Conservation (phyloP, 2,113 vertebrate genomes). For the Cebidichthys violaceus region DNA sequence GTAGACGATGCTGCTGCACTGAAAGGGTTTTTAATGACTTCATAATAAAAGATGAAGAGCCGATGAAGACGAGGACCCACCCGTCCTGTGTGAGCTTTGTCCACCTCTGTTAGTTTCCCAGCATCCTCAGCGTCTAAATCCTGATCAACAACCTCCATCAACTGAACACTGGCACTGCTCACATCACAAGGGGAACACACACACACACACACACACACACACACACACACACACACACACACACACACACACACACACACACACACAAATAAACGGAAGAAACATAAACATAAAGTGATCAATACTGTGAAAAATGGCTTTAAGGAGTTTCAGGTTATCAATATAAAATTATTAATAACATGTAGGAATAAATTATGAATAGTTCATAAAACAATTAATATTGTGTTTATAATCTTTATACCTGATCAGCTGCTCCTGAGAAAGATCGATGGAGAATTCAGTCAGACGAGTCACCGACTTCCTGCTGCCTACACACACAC, state of each 20-base stretch:
- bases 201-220: constrained; percentile 3
- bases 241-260: too few species aligned
- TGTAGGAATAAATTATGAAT: too few species aligned
- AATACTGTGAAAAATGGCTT: too few species aligned
- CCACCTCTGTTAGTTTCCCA: constrained; percentile 81
- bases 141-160: constrained; percentile 60
- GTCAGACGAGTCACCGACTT: constrained; percentile 76
- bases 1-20: too few species aligned
- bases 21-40: too few species aligned
- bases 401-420: constrained; percentile 19
- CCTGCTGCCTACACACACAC: constrained; percentile 63
- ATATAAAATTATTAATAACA: too few species aligned
- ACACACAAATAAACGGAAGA: too few species aligned
- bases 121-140: constrained; percentile 66
- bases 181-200: constrained; percentile 72
- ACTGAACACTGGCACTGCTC: constrained; percentile 72
- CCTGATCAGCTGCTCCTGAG: constrained; percentile 82
- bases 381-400: too few species aligned
- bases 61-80: constrained; percentile 56
- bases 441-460: constrained; percentile 80
- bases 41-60: too few species aligned
- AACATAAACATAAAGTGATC: too few species aligned
- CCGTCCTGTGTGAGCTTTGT: constrained; percentile 80
- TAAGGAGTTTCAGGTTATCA: not conserved
- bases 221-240: not conserved